phyloP scores from a whole-genome alignment of 2,797 vertebrate species.

The Rhabdophis nuchalis region DNA sequence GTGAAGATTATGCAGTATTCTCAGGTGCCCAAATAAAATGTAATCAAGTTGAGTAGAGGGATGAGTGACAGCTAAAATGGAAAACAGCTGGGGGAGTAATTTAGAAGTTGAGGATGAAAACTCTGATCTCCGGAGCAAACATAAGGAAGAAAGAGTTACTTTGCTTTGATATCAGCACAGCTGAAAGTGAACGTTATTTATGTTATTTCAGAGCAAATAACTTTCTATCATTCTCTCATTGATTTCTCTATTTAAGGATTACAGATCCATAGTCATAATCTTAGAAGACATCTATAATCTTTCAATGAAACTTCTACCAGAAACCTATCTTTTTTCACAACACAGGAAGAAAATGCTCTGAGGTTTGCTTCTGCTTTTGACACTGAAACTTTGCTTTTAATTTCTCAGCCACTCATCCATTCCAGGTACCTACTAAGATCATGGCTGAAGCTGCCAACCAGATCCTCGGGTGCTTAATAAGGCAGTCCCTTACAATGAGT shows the following conservation, averaged over 20 bases:
- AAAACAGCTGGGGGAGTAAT: conserved; percentile 28
- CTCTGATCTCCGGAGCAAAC: conserved; percentile 9
- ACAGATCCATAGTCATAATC: background rate
- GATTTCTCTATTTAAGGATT: conserved; percentile 12
- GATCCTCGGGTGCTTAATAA: background rate
- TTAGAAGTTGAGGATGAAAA: conserved; percentile 20
- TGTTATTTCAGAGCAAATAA: conserved; percentile 17
- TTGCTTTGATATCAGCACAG: conserved; percentile 11
- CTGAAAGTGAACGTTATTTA: conserved; percentile 7
- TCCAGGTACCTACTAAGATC: background rate
- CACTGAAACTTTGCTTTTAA: background rate
- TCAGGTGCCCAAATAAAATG: conserved; percentile 16
- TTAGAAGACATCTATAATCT: conserved; percentile 1
- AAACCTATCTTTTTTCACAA: background rate
- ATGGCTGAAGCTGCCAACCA: background rate
- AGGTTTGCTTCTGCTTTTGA: background rate
- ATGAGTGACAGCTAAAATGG: conserved; percentile 21
- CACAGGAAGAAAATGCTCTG: background rate
- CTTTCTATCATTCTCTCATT: conserved; percentile 17
- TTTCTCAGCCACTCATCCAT: background rate
- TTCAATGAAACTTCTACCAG: background rate
- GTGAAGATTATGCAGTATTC: conserved; percentile 13
- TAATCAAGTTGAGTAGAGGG: conserved; percentile 24
- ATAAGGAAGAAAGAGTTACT: conserved; percentile 10
- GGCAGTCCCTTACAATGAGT: background rate